Percentiles rank a stretch among this genome's conserved stretches.
These are phyloP conservation scores for Ficedula albicollis DNA, from an alignment of 2,797 vertebrate species.

Conservation along the genomic window DNA sequence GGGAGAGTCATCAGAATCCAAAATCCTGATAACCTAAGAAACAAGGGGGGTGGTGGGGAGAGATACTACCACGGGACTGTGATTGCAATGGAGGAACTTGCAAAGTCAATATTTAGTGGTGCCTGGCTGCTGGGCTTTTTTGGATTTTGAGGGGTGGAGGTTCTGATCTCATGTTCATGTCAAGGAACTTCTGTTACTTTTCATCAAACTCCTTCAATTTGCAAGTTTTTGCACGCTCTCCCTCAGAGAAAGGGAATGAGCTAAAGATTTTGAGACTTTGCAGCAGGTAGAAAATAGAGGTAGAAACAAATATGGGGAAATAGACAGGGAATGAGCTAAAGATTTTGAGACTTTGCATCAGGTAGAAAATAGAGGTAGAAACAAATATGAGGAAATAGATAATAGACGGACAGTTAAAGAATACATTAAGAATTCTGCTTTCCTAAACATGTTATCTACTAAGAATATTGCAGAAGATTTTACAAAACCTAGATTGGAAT, in stretches of 20 bases:
- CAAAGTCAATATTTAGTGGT: not conserved
- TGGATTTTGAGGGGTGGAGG: not conserved
- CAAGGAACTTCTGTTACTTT: not conserved
- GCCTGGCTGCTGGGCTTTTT: not conserved
- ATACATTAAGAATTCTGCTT: not conserved
- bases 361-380: not conserved
- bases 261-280: not conserved
- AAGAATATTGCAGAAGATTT: not conserved
- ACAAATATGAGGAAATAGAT: not conserved
- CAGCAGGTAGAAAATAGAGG: not conserved
- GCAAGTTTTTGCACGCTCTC: not conserved
- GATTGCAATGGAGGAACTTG: not conserved
- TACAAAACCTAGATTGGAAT: not conserved
- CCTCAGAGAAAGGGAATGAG: not conserved
- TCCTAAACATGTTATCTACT: not conserved
- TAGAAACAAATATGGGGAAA: not conserved
- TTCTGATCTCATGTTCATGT: not conserved
- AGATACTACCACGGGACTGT: not conserved
- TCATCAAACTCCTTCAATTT: not conserved
- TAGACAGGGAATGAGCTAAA: not conserved
- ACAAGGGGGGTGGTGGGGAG: fast-evolving
- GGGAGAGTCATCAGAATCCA: not conserved
- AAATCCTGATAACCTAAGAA: not conserved
- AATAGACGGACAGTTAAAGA: not conserved
- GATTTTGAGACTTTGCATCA: not conserved